Evolutionary conservation across 1,140 invertebrate species (phyloP).

Genomic region (Scaptodrosophila lebanonensis): DNA sequence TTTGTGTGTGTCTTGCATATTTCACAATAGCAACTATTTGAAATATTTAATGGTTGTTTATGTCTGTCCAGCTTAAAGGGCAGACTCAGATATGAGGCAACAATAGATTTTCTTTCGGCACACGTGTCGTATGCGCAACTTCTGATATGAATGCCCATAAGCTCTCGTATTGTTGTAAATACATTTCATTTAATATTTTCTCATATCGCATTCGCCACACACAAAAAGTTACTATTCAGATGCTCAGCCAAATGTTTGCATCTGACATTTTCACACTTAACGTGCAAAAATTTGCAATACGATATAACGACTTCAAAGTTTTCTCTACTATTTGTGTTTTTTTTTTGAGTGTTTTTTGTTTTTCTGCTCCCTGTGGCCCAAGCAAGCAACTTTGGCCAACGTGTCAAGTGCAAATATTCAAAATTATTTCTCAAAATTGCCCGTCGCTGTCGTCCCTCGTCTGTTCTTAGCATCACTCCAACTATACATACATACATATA

Average conservation of each 20-base stretch:
- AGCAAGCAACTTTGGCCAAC: constrained; percentile 43
- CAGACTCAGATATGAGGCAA: constrained; percentile 9
- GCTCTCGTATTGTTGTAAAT: constrained; percentile 46
- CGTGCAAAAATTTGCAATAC: constrained; percentile 33
- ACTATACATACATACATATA: constrained; percentile 14
- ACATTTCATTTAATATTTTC: constrained; percentile 53
- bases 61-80: neutral
- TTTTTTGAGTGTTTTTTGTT: no score
- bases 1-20: no score
- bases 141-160: constrained; percentile 58
- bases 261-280: constrained; percentile 73
- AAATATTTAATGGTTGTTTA: constrained; percentile 22
- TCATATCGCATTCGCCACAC: constrained; percentile 39
- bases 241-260: no score
- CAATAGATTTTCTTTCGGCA: constrained; percentile 43
- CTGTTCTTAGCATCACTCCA: neutral
- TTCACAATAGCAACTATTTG: constrained; percentile 3
- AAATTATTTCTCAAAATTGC: constrained; percentile 70
- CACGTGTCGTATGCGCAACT: constrained; percentile 59
- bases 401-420: constrained; percentile 73
- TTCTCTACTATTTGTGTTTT: no score
- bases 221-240: no score
- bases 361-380: no score
- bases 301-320: constrained; percentile 36
- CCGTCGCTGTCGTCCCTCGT: constrained; percentile 34